phyloP scores from a whole-genome alignment of 2,797 vertebrate species.

The Erethizon dorsatum region DNA sequence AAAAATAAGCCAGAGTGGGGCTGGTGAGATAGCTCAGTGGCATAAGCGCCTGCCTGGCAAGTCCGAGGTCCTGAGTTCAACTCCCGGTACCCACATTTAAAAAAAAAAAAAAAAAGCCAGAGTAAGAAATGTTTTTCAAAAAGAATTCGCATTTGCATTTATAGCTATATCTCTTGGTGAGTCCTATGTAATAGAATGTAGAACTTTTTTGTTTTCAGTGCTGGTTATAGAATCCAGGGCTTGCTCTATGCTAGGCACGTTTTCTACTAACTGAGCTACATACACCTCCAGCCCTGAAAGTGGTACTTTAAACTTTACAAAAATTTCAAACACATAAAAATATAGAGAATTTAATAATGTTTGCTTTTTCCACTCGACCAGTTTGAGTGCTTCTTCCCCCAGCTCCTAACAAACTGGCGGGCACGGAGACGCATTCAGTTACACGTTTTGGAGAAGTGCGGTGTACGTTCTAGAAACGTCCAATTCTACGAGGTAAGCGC shows the following conservation, averaged over 20 bases:
- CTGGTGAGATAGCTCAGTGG: too few relatives aligned
- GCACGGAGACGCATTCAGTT: not conserved
- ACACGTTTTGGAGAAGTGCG: conserved; percentile 55
- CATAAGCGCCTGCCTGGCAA: too few relatives aligned
- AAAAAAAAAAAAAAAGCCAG: conserved; percentile 16
- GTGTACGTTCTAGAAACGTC: conserved; percentile 39
- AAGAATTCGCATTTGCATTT: conserved; percentile 26
- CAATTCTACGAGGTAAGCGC: not conserved
- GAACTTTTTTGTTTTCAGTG: not conserved
- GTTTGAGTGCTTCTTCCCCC: not conserved
- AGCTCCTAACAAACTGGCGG: conserved; percentile 29
- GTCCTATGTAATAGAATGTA: conserved; percentile 19
- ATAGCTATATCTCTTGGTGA: conserved; percentile 18
- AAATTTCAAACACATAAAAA: conserved; percentile 62
- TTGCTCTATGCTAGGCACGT: not conserved
- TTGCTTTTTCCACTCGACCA: not conserved
- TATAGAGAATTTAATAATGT: conserved; percentile 16
- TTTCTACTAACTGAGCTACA: not conserved
- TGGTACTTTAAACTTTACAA: not conserved
- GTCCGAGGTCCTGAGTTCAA: too few relatives aligned
- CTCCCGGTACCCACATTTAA: too few relatives aligned
- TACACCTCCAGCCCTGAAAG: not conserved
- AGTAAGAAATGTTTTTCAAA: conserved; percentile 37
- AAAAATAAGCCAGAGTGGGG: conserved; percentile 11
- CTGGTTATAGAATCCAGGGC: not conserved